A percentile compares a stretch with the other conserved stretches of the same genome.
Evolutionary conservation across 2,113 vertebrate species (phyloP).

Genomic region (Pantherophis guttatus): DNA sequence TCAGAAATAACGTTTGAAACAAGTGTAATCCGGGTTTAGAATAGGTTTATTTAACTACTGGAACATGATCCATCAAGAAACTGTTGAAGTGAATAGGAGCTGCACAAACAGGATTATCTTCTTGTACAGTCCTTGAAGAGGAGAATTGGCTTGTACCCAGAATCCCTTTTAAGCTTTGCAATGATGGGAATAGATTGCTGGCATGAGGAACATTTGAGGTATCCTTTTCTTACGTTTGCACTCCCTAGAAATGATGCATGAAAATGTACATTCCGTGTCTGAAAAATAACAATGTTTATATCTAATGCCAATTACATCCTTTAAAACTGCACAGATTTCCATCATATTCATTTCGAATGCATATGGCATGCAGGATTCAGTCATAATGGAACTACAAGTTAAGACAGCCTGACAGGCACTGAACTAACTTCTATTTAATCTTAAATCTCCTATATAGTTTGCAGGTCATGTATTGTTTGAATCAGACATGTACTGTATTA

Average conservation of each 20-base stretch:
- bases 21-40: neutral
- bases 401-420: neutral
- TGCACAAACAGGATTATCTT: neutral
- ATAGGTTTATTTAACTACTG: neutral
- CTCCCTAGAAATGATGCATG: slow-evolving; percentile 44
- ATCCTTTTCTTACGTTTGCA: slow-evolving; percentile 41
- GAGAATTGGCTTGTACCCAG: neutral
- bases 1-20: neutral
- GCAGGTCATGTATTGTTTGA: slow-evolving; percentile 22
- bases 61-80: neutral
- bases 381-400: neutral
- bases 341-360: slow-evolving; percentile 7
- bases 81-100: neutral
- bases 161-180: neutral
- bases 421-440: neutral
- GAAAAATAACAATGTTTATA: slow-evolving; percentile 41
- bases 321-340: slow-evolving; percentile 32
- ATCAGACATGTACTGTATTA: slow-evolving; percentile 36
- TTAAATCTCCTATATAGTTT: neutral
- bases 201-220: slow-evolving; percentile 33
- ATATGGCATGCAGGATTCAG: slow-evolving; percentile 11
- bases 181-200: slow-evolving; percentile 18
- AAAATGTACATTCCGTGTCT: slow-evolving; percentile 14
- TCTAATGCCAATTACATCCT: slow-evolving; percentile 34
- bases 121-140: neutral